These are phyloP conservation scores for Drosophila tropicalis DNA, from an alignment of 1,140 invertebrate genomes.

Conservation along the genomic window DNA sequence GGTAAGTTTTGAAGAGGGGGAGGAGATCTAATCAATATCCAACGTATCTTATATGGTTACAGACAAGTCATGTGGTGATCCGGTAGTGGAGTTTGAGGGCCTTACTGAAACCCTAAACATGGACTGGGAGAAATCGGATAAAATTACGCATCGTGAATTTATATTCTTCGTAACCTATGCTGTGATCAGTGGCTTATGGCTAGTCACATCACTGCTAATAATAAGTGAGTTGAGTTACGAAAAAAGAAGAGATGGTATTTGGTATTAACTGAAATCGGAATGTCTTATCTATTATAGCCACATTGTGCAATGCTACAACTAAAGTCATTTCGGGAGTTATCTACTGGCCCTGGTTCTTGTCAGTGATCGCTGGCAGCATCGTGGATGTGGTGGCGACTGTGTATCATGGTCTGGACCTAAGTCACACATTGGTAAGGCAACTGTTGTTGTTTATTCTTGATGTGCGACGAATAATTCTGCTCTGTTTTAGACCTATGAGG, in stretches of 20 bases:
- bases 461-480: too few species aligned
- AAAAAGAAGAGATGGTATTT: background rate
- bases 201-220: constrained; percentile 64
- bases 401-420: constrained; percentile 62
- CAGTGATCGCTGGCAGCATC: constrained; percentile 60
- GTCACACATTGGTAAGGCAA: constrained; percentile 56
- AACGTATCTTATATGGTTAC: background rate
- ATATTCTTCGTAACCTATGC: constrained; percentile 75
- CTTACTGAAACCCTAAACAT: constrained; percentile 6
- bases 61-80: constrained; percentile 51
- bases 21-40: too few species aligned
- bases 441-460: too few species aligned
- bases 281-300: constrained; percentile 39
- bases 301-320: constrained; percentile 70
- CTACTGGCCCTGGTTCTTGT: constrained; percentile 79
- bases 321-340: constrained; percentile 62
- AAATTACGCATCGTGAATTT: constrained; percentile 60
- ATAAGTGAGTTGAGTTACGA: constrained; percentile 54
- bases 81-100: background rate
- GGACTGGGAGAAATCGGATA: constrained; percentile 53
- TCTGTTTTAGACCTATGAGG: constrained; percentile 30
- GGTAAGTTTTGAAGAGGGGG: constrained; percentile 35
- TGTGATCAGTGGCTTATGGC: constrained; percentile 69
- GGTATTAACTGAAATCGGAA: background rate
- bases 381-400: constrained; percentile 76